Base-by-base conservation (phyloP, 1,140 invertebrate species). In the Ceratoteleas bidentatus region DNA sequence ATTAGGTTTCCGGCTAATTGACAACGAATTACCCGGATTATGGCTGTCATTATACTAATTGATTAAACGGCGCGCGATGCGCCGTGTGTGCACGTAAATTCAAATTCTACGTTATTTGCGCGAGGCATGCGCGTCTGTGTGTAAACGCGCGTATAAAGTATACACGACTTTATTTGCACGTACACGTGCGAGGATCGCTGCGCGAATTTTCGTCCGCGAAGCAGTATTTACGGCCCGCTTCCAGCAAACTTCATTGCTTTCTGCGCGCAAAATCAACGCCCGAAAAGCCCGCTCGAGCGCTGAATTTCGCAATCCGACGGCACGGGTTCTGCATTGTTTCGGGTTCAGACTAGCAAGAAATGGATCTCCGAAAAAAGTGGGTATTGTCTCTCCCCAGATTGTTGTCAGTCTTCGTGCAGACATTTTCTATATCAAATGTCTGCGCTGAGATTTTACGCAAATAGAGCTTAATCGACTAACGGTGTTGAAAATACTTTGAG, bases 71-170 rank as follows among this genome's bases (percentile, higher is more conserved):
- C 52, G 52, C 53, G 60, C 45, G 11, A 61, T 13, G 13, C 14
- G 11, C 14, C 65, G 61, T 72, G 56, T 50, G 56, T 49, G 58
- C 57, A 38, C 56, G 65, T 68, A 61, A 80, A 80, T 73, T 73
- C 40, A 68, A 61, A 68, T 61, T 80, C 33, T 56, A 61, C 16
- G 69, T 72, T 78, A 69, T 72, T 79, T 61, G 60, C 38, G 32
- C 34, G n/a, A 14, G 34, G 38, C 3, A 16, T 56, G 50, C 13
- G 24, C 36, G 54, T 74, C 24, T 24, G 36, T 47, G 60, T 54
- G 45, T 40, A 16, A 69, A 54, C 53, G 60, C 11, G 15, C 14
- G 40, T 61, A 34, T 68, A 53, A 75, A 66, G 47, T 49, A 60
- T 60, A 61, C 40, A 32, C 15, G 47, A 24, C 15, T 65, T 57